Evolutionary conservation across 2,888 invertebrate species (phyloP).

Genomic region (Iselma pallidipennis): DNA sequence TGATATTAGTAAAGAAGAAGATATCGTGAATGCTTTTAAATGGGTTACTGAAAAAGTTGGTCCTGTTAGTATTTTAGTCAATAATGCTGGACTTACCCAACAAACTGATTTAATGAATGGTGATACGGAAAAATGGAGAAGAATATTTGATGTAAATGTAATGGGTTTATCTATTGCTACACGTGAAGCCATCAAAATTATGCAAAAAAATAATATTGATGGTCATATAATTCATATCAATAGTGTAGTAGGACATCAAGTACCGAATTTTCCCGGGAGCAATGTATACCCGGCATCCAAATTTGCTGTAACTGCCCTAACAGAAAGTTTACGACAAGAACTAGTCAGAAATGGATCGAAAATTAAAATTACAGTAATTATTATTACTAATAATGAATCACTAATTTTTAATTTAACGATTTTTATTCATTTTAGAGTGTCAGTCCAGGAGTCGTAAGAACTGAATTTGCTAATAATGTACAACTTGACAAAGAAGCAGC

Average conservation of each 20-base stretch:
- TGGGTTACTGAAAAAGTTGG: constrained; percentile 31
- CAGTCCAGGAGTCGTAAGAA: constrained; percentile 19
- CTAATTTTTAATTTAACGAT: neutral
- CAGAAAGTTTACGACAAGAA: constrained; percentile 20
- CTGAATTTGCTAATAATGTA: neutral
- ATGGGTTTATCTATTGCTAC: constrained; percentile 23
- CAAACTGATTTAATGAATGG: constrained; percentile 15
- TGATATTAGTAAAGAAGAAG: constrained; percentile 31
- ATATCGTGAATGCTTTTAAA: constrained; percentile 29
- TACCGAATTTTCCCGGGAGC: neutral
- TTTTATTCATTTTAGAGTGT: constrained; percentile 15
- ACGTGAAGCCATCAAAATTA: constrained; percentile 22
- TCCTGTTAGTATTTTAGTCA: constrained; percentile 31
- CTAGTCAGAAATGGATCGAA: constrained; percentile 3
- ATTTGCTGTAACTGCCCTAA: constrained; percentile 24
- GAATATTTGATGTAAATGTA: constrained; percentile 22
- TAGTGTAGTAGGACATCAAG: constrained; percentile 19
- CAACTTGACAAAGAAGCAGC: too few relatives aligned
- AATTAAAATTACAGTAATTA: constrained; percentile 18
- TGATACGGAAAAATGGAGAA: constrained; percentile 17
- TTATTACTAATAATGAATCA: neutral
- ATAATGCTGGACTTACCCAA: constrained; percentile 29
- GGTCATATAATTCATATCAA: too few relatives aligned
- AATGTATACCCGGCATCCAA: constrained; percentile 25
- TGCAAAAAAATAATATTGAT: constrained; percentile 22